Conservation (phyloP, 2,113 vertebrate species). For the Paraplagusia blochii region DNA sequence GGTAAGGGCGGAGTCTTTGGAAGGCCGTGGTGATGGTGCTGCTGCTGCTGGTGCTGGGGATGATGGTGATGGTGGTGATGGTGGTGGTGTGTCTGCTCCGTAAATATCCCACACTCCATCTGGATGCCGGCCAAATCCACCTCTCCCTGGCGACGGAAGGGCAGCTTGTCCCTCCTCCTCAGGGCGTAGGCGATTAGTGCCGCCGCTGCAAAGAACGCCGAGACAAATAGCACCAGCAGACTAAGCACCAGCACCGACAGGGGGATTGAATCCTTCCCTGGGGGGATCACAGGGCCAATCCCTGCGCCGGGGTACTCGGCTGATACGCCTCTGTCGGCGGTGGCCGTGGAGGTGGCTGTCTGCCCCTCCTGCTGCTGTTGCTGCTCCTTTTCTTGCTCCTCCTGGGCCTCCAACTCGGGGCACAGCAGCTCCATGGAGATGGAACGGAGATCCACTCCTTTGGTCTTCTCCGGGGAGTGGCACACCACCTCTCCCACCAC, state of each 20-base stretch:
- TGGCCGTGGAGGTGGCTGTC: slow-evolving; percentile 65
- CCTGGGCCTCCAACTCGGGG: slow-evolving; percentile 79
- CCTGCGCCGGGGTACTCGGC: slow-evolving; percentile 76
- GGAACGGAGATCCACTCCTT: slow-evolving; percentile 84
- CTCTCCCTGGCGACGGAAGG: slow-evolving; percentile 85
- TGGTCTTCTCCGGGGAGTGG: slow-evolving; percentile 84
- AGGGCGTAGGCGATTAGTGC: slow-evolving; percentile 89
- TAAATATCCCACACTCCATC: slow-evolving; percentile 88
- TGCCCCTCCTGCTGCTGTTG: slow-evolving; percentile 52
- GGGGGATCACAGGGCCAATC: slow-evolving; percentile 63
- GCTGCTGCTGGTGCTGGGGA: slow-evolving; percentile 64
- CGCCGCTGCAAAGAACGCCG: slow-evolving; percentile 86
- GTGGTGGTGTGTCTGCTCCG: slow-evolving; percentile 74
- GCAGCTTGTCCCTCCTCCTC: slow-evolving; percentile 85
- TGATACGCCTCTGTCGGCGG: slow-evolving; percentile 59
- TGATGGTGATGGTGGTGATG: slow-evolving; percentile 59
- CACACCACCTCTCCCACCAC: slow-evolving; percentile 92
- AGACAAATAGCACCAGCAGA: slow-evolving; percentile 85
- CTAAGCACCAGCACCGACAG: slow-evolving; percentile 91
- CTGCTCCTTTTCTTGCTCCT: slow-evolving; percentile 27
- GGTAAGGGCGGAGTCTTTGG: slow-evolving; percentile 80
- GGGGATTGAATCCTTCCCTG: slow-evolving; percentile 82
- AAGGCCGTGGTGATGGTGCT: slow-evolving; percentile 65
- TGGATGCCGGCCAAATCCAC: slow-evolving; percentile 87
- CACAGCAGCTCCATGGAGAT: slow-evolving; percentile 86